A percentile compares a stretch with the other conserved stretches of the same genome.
phyloP scores from a whole-genome alignment of 2,113 vertebrate genomes.

The Eira barbara region DNA sequence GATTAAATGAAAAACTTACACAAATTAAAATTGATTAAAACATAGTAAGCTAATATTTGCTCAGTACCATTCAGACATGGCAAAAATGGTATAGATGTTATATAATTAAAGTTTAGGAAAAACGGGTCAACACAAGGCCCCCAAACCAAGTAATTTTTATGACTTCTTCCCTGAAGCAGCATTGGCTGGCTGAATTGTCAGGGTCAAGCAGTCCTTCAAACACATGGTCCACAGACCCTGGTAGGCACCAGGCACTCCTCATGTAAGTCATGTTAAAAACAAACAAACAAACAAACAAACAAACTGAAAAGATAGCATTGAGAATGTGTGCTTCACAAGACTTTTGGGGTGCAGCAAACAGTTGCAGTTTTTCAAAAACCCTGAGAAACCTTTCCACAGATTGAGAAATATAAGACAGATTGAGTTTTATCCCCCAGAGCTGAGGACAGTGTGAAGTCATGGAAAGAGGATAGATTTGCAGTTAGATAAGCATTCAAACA shows the following conservation, averaged over 20 bases:
- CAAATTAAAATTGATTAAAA: neutral
- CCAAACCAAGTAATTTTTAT: neutral
- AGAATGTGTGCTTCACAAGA: neutral
- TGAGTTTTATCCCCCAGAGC: neutral
- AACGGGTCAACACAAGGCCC: neutral
- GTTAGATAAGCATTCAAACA: neutral
- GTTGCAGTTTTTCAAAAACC: neutral
- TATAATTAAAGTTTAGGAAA: neutral
- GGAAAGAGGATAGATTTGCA: neutral
- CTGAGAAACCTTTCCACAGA: neutral
- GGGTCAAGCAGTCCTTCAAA: neutral
- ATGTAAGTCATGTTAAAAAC: neutral
- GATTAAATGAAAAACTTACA: neutral
- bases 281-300: neutral
- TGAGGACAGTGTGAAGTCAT: neutral
- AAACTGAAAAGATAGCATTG: neutral
- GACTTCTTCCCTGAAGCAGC: neutral
- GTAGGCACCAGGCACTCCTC: neutral
- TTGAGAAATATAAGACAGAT: slow-evolving; percentile 6
- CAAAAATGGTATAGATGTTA: neutral
- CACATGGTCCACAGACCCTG: neutral
- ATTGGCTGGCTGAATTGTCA: neutral
- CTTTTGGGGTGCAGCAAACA: neutral
- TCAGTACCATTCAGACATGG: neutral
- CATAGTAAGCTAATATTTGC: neutral